Evolutionary conservation across 2,888 invertebrate species (phyloP).

Genomic region (Ditula angustiorana): DNA sequence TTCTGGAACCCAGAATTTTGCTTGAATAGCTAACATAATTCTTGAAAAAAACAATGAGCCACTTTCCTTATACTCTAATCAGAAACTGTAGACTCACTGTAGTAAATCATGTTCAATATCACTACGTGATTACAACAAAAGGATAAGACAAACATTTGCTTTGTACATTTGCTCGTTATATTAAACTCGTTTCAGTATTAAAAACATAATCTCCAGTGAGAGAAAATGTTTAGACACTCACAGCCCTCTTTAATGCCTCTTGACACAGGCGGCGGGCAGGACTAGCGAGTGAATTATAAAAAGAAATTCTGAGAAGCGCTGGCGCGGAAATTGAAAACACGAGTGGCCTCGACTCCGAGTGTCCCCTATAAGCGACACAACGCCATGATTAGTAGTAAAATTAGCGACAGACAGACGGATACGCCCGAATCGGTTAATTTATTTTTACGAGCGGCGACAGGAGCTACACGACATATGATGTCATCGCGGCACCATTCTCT

Average conservation of each 20-base stretch:
- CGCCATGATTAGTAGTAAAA: slow-evolving; percentile 47
- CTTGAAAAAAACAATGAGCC: not conserved
- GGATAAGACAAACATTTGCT: not conserved
- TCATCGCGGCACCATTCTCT: slow-evolving; percentile 13
- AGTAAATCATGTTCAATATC: not conserved
- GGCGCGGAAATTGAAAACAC: slow-evolving; percentile 26
- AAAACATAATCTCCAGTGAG: not conserved
- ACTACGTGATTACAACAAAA: not conserved
- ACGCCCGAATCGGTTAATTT: slow-evolving; percentile 43
- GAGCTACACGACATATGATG: slow-evolving; percentile 8
- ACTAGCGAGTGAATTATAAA: slow-evolving; percentile 3
- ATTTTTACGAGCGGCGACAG: slow-evolving; percentile 41
- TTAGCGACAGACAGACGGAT: slow-evolving; percentile 41
- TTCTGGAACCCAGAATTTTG: not conserved
- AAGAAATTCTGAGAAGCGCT: slow-evolving; percentile 17
- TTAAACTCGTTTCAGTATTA: slow-evolving; percentile 1
- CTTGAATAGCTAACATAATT: too few species aligned
- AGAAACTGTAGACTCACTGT: not conserved
- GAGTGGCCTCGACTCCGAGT: not conserved
- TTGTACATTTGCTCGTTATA: not conserved
- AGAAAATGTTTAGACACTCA: not conserved
- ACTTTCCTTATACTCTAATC: not conserved
- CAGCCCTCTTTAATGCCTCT: not conserved
- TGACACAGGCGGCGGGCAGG: not conserved
- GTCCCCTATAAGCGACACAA: slow-evolving; percentile 30